Percentiles rank a stretch among this genome's conserved stretches.
Conservation (phyloP, 1,140 invertebrate species). For the Rhynchophorus ferrugineus region DNA sequence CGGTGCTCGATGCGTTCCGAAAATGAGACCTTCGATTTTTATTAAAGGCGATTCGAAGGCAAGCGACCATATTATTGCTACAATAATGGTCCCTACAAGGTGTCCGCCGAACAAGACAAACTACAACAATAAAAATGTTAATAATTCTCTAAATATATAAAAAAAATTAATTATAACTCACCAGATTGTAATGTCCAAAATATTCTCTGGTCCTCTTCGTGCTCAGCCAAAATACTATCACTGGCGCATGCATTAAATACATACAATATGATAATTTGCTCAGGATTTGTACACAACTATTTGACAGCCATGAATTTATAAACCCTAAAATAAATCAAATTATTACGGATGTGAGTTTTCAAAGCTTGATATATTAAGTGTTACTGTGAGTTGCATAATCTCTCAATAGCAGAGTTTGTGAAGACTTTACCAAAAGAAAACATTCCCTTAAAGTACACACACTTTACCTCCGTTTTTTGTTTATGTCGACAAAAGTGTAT, state of each 20-base stretch:
- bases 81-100: constrained; percentile 10
- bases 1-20: neutral
- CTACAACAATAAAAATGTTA: constrained; percentile 1
- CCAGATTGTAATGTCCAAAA: constrained; percentile 18
- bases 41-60: constrained; percentile 25
- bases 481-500: no score
- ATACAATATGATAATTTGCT: constrained; percentile 30
- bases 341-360: no score
- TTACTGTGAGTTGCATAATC: no score
- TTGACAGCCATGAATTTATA: constrained; percentile 28
- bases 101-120: constrained; percentile 17
- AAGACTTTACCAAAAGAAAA: no score
- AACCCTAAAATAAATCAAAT: constrained; percentile 21
- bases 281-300: constrained; percentile 26
- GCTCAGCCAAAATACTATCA: constrained; percentile 10
- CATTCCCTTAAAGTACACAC: no score
- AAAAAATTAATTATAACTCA: constrained; percentile 7
- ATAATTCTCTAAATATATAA: neutral
- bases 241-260: constrained; percentile 26
- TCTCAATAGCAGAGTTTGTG: no score
- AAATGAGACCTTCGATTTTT: constrained; percentile 13
- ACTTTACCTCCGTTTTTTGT: no score
- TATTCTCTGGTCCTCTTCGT: constrained; percentile 7
- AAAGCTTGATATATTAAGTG: no score
- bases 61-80: constrained; percentile 19